A percentile compares a stretch with the other conserved stretches of the same genome.
phyloP scores from a whole-genome alignment of 1,140 invertebrate genomes.

The Drosophila quadrilineata region DNA sequence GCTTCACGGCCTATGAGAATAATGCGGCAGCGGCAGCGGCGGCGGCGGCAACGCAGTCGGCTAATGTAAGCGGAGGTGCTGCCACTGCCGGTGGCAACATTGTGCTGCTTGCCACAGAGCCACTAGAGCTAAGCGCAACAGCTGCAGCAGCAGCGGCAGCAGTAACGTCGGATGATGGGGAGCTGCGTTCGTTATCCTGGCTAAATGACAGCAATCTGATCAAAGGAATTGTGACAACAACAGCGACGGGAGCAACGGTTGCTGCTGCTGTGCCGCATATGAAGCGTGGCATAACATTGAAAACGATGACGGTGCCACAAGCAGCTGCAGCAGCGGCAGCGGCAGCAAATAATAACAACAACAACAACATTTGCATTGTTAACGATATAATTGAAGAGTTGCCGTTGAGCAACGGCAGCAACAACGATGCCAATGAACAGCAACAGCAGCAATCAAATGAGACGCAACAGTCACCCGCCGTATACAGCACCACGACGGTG shows the following conservation, averaged over 20 bases:
- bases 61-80: not conserved
- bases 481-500: constrained; percentile 74
- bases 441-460: constrained; percentile 12
- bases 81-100: constrained; percentile 59
- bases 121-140: constrained; percentile 50
- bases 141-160: constrained; percentile 43
- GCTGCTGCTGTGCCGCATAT: constrained; percentile 14
- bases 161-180: constrained; percentile 85
- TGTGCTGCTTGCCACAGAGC: constrained; percentile 71
- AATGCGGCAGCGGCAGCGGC: constrained; percentile 15
- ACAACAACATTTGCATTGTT: constrained; percentile 50
- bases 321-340: not conserved
- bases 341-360: constrained; percentile 1
- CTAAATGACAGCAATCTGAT: constrained; percentile 94
- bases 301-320: constrained; percentile 18
- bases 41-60: constrained; percentile 1
- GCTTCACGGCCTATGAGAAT: constrained; percentile 64
- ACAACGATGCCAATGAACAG: constrained; percentile 23
- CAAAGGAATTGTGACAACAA: constrained; percentile 84
- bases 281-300: constrained; percentile 36
- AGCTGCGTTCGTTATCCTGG: constrained; percentile 94
- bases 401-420: constrained; percentile 11
- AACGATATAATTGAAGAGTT: constrained; percentile 68
- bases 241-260: constrained; percentile 10
- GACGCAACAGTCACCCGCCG: constrained; percentile 21